Percentiles rank a stretch among this genome's conserved stretches.
These are phyloP conservation scores for Diploscapter pachys DNA, from an alignment of 1,140 invertebrate species.

Conservation along the genomic window DNA sequence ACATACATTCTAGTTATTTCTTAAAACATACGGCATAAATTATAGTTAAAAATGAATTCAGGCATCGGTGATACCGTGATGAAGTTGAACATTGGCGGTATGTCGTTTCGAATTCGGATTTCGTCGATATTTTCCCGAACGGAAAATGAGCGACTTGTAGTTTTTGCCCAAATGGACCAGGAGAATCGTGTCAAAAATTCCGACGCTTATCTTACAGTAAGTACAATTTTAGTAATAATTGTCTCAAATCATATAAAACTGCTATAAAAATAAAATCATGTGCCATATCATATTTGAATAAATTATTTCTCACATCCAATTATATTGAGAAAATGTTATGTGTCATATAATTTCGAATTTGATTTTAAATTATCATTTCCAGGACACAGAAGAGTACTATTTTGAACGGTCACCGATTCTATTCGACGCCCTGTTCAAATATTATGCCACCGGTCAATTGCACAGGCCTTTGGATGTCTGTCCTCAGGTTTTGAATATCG, in stretches of 20 bases:
- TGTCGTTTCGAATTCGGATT: slow-evolving; percentile 23
- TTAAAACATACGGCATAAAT: too few species aligned
- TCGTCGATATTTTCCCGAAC: slow-evolving; percentile 23
- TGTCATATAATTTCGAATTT: background rate
- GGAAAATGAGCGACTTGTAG: slow-evolving; percentile 20
- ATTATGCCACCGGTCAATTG: slow-evolving; percentile 39
- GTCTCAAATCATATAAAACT: background rate
- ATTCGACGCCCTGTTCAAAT: slow-evolving; percentile 40
- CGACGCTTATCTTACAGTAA: slow-evolving; percentile 29
- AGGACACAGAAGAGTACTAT: slow-evolving; percentile 41
- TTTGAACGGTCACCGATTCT: slow-evolving; percentile 39
- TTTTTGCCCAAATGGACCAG: slow-evolving; percentile 29
- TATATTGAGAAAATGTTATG: background rate
- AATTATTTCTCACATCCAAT: background rate
- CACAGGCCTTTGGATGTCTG: slow-evolving; percentile 33
- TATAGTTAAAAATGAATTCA: background rate
- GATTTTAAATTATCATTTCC: slow-evolving; percentile 3
- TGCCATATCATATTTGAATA: background rate
- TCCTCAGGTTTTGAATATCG: slow-evolving; percentile 1
- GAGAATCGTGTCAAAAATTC: slow-evolving; percentile 19
- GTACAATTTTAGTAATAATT: background rate
- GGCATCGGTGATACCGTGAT: slow-evolving; percentile 30
- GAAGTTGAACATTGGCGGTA: slow-evolving; percentile 31
- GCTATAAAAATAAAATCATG: background rate
- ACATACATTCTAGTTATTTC: too few species aligned